These are phyloP conservation scores for Sylvia borin DNA, from an alignment of 2,797 vertebrate genomes.

Conservation along the genomic window DNA sequence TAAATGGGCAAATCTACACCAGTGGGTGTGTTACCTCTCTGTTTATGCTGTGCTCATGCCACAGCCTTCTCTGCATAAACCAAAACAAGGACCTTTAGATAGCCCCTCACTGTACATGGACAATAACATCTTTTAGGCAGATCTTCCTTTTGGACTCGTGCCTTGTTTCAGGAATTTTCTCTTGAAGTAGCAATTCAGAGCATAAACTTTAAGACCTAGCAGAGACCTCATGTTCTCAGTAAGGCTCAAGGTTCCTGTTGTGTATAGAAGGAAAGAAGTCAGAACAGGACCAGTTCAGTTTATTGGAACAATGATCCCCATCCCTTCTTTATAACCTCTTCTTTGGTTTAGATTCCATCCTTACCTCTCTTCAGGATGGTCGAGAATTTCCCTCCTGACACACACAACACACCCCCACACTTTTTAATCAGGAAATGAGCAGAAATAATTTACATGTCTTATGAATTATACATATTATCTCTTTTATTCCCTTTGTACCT, in stretches of 20 bases:
- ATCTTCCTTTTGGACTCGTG: not conserved
- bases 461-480: slow-evolving; percentile 9
- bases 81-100: not conserved
- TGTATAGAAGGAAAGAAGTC: not conserved
- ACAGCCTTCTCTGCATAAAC: not conserved
- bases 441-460: slow-evolving; percentile 5
- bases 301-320: not conserved
- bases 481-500: not conserved
- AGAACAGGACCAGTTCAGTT: not conserved
- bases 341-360: not conserved
- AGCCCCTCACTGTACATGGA: not conserved
- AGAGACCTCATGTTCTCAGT: not conserved
- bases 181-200: not conserved
- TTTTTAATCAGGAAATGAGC: not conserved
- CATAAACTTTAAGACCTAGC: not conserved
- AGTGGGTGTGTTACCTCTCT: not conserved
- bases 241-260: not conserved
- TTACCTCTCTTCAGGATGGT: not conserved
- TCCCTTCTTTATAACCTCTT: not conserved
- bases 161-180: not conserved
- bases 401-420: not conserved
- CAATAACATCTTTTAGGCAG: not conserved
- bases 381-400: not conserved
- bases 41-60: not conserved
- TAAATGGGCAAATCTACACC: not conserved